These are phyloP conservation scores for Poecile atricapillus DNA, from an alignment of 2,113 vertebrate genomes.

Conservation along the genomic window DNA sequence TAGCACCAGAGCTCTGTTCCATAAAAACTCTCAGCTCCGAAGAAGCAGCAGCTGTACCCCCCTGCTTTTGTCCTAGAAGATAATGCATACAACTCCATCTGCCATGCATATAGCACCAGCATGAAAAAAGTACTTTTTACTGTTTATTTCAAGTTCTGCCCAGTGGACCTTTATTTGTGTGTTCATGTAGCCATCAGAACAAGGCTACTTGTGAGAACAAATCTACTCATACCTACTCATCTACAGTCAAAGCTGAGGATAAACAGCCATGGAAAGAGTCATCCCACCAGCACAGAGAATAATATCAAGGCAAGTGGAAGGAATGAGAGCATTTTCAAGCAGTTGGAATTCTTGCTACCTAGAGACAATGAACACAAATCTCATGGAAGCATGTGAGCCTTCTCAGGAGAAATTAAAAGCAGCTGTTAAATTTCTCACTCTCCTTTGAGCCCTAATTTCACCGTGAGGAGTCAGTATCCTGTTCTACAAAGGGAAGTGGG, in stretches of 20 bases:
- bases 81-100: not conserved
- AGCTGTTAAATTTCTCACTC: conserved; percentile 39
- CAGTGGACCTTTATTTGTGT: not conserved
- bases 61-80: conserved; percentile 56
- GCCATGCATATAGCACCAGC: not conserved
- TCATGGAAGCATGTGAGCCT: not conserved
- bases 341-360: conserved; percentile 3
- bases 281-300: not conserved
- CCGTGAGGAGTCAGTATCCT: not conserved
- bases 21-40: not conserved
- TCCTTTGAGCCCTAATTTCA: conserved; percentile 37
- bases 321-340: conserved; percentile 23
- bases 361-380: not conserved
- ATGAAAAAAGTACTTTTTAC: not conserved
- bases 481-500: conserved; percentile 26
- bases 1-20: conserved; percentile 46
- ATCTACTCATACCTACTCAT: not conserved
- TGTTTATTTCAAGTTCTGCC: not conserved
- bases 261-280: not conserved
- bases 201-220: not conserved
- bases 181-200: not conserved
- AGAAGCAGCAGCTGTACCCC: not conserved
- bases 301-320: not conserved
- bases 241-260: not conserved
- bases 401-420: conserved; percentile 27